Conservation (phyloP, 2,113 vertebrate genomes). For the Tychaedon coryphoeus region DNA sequence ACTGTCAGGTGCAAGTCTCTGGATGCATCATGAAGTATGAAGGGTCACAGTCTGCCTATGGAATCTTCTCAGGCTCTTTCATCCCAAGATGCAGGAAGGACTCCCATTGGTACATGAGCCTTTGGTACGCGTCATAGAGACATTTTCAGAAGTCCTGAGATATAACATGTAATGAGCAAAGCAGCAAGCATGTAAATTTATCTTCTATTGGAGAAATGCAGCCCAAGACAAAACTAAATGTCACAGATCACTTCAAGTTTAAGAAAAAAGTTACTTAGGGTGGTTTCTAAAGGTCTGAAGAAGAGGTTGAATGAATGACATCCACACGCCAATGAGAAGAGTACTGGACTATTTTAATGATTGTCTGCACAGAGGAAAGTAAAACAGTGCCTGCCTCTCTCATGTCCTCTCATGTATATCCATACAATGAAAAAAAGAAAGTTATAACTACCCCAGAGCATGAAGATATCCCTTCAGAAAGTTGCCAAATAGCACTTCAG, state of each 20-base stretch:
- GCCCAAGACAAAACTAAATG: not conserved
- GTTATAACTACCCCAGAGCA: not conserved
- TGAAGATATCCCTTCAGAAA: not conserved
- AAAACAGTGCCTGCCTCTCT: not conserved
- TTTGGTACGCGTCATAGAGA: not conserved
- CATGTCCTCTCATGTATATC: not conserved
- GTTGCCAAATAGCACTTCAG: not conserved
- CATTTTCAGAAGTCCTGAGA: not conserved
- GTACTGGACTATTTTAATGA: not conserved
- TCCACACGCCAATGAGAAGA: not conserved
- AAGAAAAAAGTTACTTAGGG: not conserved
- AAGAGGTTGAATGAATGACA: not conserved
- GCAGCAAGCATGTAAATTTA: not conserved
- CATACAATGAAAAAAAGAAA: not conserved
- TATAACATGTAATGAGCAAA: not conserved
- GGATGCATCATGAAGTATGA: not conserved
- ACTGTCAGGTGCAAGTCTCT: not conserved
- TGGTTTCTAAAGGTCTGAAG: not conserved
- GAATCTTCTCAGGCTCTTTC: not conserved
- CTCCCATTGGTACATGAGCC: not conserved
- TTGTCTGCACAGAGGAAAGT: not conserved
- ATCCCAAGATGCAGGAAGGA: not conserved
- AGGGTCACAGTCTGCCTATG: not conserved
- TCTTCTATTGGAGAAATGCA: not conserved
- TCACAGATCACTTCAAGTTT: not conserved